These are phyloP conservation scores for Temnothorax ravouxi DNA, from an alignment of 2,888 invertebrate species.

Conservation along the genomic window DNA sequence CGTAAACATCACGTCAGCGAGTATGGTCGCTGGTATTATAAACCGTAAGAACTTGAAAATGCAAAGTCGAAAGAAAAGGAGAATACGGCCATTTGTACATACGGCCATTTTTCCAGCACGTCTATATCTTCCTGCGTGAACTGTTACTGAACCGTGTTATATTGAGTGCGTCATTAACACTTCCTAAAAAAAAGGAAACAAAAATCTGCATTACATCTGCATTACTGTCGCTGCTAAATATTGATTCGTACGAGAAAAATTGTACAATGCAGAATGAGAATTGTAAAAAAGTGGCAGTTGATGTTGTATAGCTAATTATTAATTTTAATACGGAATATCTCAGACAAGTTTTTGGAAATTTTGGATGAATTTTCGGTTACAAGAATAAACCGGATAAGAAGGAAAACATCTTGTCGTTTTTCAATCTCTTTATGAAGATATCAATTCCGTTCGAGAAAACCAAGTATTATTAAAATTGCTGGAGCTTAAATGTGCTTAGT, in stretches of 20 bases:
- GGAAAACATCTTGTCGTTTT: background rate
- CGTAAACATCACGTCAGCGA: too few species aligned
- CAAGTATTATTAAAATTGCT: conserved; percentile 24
- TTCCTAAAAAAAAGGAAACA: background rate
- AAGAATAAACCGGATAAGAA: background rate
- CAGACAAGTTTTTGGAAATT: background rate
- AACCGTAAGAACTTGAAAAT: too few species aligned
- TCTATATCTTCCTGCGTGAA: background rate
- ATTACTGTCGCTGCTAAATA: background rate
- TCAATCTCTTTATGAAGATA: conserved; percentile 4
- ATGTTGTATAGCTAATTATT: background rate
- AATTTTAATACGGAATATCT: background rate
- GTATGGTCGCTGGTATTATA: too few species aligned
- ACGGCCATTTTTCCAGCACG: background rate
- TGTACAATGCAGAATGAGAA: background rate
- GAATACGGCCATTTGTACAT: too few species aligned
- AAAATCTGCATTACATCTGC: background rate
- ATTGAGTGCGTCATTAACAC: background rate
- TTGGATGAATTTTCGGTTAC: background rate
- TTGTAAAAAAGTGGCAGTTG: background rate
- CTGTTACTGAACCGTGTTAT: background rate
- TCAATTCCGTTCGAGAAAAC: conserved; percentile 24
- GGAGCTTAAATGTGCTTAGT: conserved; percentile 18
- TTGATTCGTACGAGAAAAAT: background rate
- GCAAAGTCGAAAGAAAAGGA: too few species aligned